These are phyloP conservation scores for Eucera pruinosa DNA, from an alignment of 2,888 invertebrate genomes.

Conservation along the genomic window DNA sequence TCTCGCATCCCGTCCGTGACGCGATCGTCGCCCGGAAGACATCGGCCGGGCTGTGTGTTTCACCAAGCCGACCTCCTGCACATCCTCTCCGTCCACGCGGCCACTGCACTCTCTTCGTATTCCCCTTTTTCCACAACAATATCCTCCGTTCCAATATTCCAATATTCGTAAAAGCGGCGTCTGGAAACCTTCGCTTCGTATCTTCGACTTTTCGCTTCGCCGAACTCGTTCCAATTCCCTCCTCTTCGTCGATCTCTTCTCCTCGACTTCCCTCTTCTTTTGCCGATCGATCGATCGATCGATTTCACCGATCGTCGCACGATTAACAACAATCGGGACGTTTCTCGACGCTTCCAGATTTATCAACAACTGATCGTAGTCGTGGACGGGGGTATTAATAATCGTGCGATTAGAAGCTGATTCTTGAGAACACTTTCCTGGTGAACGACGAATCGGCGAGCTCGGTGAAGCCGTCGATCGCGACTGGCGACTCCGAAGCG, in stretches of 20 bases:
- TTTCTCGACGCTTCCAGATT: no score
- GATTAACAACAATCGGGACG: no score
- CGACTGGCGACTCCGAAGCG: slow-evolving; percentile 14
- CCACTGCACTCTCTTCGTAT: slow-evolving; percentile 41
- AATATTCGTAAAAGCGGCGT: slow-evolving; percentile 23
- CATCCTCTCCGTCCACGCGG: slow-evolving; percentile 20
- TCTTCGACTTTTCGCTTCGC: no score
- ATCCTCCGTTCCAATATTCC: neutral
- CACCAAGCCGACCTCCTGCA: slow-evolving; percentile 25
- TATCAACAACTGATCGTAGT: no score
- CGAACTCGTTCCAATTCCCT: no score
- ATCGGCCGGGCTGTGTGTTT: slow-evolving; percentile 30
- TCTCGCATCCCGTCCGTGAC: slow-evolving; percentile 48
- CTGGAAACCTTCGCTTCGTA: neutral
- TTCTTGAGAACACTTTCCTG: no score
- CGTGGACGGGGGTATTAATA: no score
- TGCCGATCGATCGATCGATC: no score
- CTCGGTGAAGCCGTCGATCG: slow-evolving; percentile 31
- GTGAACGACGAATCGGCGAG: slow-evolving; percentile 10
- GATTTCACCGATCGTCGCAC: neutral
- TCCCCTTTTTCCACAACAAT: neutral
- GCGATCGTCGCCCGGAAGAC: slow-evolving; percentile 48
- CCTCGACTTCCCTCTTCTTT: no score
- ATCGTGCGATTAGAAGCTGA: no score
- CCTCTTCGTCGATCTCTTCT: no score